Percentiles rank a stretch among this genome's conserved stretches.
Evolutionary conservation across 1,140 invertebrate genomes (phyloP).

Genomic region (Lordiphosa stackelbergi): DNA sequence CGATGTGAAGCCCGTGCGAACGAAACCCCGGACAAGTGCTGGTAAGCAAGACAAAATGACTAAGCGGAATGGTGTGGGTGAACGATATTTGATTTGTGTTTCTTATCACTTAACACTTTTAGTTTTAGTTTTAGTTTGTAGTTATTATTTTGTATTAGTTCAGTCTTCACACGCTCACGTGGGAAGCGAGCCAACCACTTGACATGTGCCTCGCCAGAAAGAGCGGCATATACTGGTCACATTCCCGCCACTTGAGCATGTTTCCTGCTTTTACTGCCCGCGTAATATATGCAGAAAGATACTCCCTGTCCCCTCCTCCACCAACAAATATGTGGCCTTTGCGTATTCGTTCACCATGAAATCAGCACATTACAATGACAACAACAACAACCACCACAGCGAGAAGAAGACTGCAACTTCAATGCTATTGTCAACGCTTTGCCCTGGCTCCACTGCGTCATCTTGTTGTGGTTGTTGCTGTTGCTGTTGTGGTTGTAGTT

Average conservation of each 20-base stretch:
- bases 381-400: slow-evolving; percentile 14
- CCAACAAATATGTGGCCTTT: slow-evolving; percentile 53
- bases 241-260: slow-evolving; percentile 72
- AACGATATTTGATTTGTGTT: slow-evolving; percentile 59
- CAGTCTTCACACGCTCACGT: slow-evolving; percentile 65
- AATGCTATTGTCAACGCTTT: slow-evolving; percentile 75
- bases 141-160: slow-evolving; percentile 36
- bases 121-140: slow-evolving; percentile 50
- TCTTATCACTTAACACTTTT: slow-evolving; percentile 21
- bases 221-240: slow-evolving; percentile 12
- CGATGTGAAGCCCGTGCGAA: slow-evolving; percentile 74
- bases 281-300: slow-evolving; percentile 45
- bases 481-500: slow-evolving; percentile 51
- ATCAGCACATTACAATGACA: slow-evolving; percentile 56
- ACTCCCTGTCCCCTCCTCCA: slow-evolving; percentile 3
- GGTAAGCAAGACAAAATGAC: slow-evolving; percentile 76
- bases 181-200: slow-evolving; percentile 58
- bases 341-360: slow-evolving; percentile 52
- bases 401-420: slow-evolving; percentile 38
- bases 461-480: slow-evolving; percentile 40
- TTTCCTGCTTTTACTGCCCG: slow-evolving; percentile 48
- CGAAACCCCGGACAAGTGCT: slow-evolving; percentile 76
- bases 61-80: slow-evolving; percentile 73
- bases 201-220: slow-evolving; percentile 27
- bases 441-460: slow-evolving; percentile 44